A percentile compares a stretch with the other conserved stretches of the same genome.
Evolutionary conservation across 2,797 vertebrate species (phyloP).

Genomic region (Taeniopygia guttata): DNA sequence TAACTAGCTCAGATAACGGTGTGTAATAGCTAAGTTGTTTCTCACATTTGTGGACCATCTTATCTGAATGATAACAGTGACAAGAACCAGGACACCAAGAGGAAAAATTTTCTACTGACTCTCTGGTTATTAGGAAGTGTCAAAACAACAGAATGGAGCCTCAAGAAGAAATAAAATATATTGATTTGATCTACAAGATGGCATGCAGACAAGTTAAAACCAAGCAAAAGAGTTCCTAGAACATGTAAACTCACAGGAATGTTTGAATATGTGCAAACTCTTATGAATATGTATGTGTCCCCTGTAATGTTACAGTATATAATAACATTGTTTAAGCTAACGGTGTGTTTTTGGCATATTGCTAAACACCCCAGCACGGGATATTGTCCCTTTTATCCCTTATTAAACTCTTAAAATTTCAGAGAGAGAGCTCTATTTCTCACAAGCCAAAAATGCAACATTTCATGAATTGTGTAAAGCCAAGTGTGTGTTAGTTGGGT

Average conservation of each 20-base stretch:
- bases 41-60: not conserved
- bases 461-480: not conserved
- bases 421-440: not conserved
- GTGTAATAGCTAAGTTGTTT: not conserved
- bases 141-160: not conserved
- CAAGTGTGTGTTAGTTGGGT: accelerated
- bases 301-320: not conserved
- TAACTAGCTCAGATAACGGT: not conserved
- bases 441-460: not conserved
- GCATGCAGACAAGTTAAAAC: not conserved
- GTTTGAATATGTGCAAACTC: not conserved
- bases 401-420: not conserved
- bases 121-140: not conserved
- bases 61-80: not conserved
- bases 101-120: not conserved
- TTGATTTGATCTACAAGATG: not conserved
- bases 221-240: not conserved
- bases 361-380: not conserved
- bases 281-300: not conserved
- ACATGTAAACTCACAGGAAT: not conserved
- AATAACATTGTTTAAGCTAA: not conserved
- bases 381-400: not conserved
- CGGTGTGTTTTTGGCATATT: not conserved
- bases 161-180: not conserved
- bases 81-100: not conserved